Base-by-base conservation (phyloP, 2,888 invertebrate genomes). In the Punctoribates punctum region DNA sequence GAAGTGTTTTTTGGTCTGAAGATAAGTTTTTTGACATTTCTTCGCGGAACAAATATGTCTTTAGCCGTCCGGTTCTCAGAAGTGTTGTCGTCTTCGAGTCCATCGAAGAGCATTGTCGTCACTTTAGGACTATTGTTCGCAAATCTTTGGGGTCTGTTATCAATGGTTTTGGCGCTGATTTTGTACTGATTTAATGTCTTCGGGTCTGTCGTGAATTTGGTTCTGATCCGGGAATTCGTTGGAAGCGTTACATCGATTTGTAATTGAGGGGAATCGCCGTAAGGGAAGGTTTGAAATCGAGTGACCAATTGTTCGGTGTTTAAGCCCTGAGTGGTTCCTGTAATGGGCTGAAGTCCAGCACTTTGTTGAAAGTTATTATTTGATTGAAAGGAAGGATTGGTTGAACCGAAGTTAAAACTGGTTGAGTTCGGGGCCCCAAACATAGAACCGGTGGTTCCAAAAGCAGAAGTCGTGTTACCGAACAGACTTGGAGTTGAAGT, bases 261-360 rank as follows among this genome's bases (percentile, higher is more conserved):
- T 83, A 93, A 90, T 0, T 96, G 88, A 0, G 93, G 91, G 48
- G 91, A 91, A 83, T 94, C 93, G 0, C 95, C 94, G 82, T 93
- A 96, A 0, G 95, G 95, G 23, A 78, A 70, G 15, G 76, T 73
- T 29, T 75, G 73, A 25, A 78, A 54, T 27, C 77, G 74, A 73
- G 75, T 75, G 54, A 80, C 73, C 27, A 79, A 76, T 34, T 79
- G 62, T 15, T 79, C 77, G 20, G 74, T 27, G 38, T 83, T 85
- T 20, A 65, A 51, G 8, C 54, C 54, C 27, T 51, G 57, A 13
- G 29, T 15, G 1, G 34, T 20, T 8, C 54, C n/a, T 1, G 62
- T 15, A 6, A 72, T n/a, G 17, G 29, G 23, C 34, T 73, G 46
- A 1, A 73, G 29, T 15, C 29, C 73, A 1, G 25, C 29, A 25